Evolutionary conservation across 2,113 vertebrate genomes (phyloP).

Genomic region (Tinamus guttatus): DNA sequence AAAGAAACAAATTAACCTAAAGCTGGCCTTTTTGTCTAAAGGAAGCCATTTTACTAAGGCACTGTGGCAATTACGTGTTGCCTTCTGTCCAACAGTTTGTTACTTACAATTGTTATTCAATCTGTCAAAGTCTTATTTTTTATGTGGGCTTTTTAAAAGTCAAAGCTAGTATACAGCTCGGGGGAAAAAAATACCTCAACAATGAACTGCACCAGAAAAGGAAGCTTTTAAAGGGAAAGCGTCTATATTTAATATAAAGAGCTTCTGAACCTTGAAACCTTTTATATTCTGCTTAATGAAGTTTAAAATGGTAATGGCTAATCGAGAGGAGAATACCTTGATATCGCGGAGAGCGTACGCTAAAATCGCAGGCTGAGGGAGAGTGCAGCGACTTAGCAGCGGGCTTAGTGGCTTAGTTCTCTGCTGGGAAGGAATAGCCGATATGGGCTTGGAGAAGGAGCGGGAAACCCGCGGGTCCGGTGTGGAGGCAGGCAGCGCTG

Average conservation of each 20-base stretch:
- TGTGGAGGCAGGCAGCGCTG: neutral
- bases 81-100: slow-evolving; percentile 77
- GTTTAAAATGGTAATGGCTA: slow-evolving; percentile 61
- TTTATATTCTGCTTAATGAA: slow-evolving; percentile 65
- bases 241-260: slow-evolving; percentile 33
- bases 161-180: neutral
- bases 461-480: neutral
- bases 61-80: slow-evolving; percentile 74
- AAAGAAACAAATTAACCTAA: slow-evolving; percentile 84
- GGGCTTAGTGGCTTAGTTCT: neutral
- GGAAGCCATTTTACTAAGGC: slow-evolving; percentile 80
- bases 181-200: slow-evolving; percentile 21
- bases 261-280: slow-evolving; percentile 63
- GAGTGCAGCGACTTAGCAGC: neutral
- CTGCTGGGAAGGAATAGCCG: neutral
- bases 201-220: slow-evolving; percentile 30
- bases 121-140: slow-evolving; percentile 77
- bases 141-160: slow-evolving; percentile 53
- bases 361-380: neutral
- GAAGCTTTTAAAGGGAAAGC: slow-evolving; percentile 31
- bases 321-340: slow-evolving; percentile 51
- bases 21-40: slow-evolving; percentile 82
- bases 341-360: neutral
- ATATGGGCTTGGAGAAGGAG: neutral
- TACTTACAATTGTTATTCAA: slow-evolving; percentile 77